phyloP scores from a whole-genome alignment of 1,140 invertebrate species.

The Cydia amplana region DNA sequence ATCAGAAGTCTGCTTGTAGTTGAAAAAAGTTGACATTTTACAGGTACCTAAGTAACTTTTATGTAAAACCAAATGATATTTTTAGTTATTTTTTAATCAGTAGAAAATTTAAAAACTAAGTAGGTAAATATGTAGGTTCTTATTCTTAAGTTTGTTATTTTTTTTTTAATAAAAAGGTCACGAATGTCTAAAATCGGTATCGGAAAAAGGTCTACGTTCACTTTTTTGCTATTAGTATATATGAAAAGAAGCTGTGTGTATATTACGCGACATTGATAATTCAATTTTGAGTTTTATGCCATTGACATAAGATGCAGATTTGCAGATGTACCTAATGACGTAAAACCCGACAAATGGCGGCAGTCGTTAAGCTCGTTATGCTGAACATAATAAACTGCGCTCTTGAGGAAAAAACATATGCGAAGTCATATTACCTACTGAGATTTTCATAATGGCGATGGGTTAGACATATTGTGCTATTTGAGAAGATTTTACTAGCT shows the following conservation, averaged over 20 bases:
- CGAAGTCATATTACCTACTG: constrained; percentile 8
- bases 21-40: not conserved
- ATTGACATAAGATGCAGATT: not conserved
- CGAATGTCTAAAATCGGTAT: not conserved
- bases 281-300: not conserved
- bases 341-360: not conserved
- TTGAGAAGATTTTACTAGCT: not conserved
- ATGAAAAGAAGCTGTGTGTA: not conserved
- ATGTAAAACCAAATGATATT: too few relatives aligned
- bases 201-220: not conserved
- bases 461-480: not conserved
- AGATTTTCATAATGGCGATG: not conserved
- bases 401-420: not conserved
- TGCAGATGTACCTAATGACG: not conserved
- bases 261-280: not conserved
- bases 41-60: not conserved
- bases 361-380: constrained; percentile 9
- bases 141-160: too few relatives aligned
- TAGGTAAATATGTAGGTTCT: too few relatives aligned
- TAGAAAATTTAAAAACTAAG: too few relatives aligned
- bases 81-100: too few relatives aligned
- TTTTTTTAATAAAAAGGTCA: too few relatives aligned
- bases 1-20: not conserved
- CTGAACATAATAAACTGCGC: not conserved
- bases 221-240: not conserved